A percentile compares a stretch with the other conserved stretches of the same genome.
These are phyloP conservation scores for Mylabris sibirica DNA, from an alignment of 2,888 invertebrate genomes.

Conservation along the genomic window DNA sequence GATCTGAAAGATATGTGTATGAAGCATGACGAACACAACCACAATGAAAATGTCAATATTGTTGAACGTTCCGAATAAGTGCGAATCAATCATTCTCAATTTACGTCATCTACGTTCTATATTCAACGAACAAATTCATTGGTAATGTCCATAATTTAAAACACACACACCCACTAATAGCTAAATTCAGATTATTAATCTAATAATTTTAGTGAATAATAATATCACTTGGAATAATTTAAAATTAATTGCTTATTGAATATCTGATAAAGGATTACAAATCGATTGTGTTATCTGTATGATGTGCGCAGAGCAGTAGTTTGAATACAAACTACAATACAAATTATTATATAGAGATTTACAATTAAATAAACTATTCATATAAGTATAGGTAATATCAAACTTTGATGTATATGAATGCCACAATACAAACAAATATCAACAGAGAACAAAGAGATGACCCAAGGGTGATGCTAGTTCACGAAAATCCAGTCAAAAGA, in stretches of 20 bases:
- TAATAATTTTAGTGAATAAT: not conserved
- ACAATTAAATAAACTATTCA: not conserved
- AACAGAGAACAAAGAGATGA: not conserved
- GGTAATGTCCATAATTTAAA: not conserved
- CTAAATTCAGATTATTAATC: not conserved
- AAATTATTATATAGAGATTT: not conserved
- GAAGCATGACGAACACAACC: not conserved
- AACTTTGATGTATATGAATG: not conserved
- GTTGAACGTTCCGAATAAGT: not conserved
- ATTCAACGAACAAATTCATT: not conserved
- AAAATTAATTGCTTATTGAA: not conserved
- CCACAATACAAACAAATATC: not conserved
- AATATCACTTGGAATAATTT: not conserved
- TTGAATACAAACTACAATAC: too few relatives aligned
- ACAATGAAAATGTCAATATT: not conserved
- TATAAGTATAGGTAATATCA: not conserved
- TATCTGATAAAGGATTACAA: not conserved
- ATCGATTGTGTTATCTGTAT: not conserved
- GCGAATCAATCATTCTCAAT: constrained; percentile 4
- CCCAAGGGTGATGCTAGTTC: not conserved
- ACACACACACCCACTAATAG: not conserved
- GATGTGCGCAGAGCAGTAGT: not conserved
- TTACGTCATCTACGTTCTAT: not conserved
- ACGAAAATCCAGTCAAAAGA: not conserved
- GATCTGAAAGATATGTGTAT: not conserved